Evolutionary conservation across 2,113 vertebrate genomes (phyloP), one percentile per base, ranked within the genome.

Genomic region (Notarius quadriscutis): DNA sequence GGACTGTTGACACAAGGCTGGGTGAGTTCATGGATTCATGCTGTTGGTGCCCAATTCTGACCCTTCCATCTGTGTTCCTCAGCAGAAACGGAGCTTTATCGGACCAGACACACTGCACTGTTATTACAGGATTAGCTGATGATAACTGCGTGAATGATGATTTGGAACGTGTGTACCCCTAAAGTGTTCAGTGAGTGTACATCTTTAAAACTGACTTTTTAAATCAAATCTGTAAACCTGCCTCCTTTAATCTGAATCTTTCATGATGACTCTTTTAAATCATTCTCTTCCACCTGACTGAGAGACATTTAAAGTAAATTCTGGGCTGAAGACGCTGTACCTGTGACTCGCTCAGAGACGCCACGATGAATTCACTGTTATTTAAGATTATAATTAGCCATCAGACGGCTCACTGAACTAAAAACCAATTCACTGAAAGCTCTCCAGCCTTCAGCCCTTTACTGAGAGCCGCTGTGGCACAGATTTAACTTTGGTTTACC

Each of bases 241-340:
- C 41, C 57, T 62, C 58, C 22, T 30, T 81, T 3, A 34, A n/a
- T 81, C 20, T 34, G 3, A 34, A 27, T 17, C 27, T 41, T 58
- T 81, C n/a, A 34, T 58, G 60, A 20, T 27, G 41, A n/a, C 60
- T 65, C 41, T 65, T 82, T 63, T 51, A n/a, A 67, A 51, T 4
- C 6, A 7, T 51, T 62, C 41, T 67, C 41, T 67, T 83, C 81
- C 62, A 27, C 48, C 15, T n/a, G 25, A 83, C 81, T 53, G 81
- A 67, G 81, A 67, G 81, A 67, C 81, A 83, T 83, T 83, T 83
- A 63, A 83, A 51, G 62, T 27, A 51, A 51, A 51, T 50, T 17
- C 41, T 83, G 60, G 25, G n/a, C 67, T 67, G 62, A 67, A 83
- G 41, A n/a, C 7, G 20, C 12, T 14, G n/a, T 65, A 8, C 30